A percentile compares a stretch with the other conserved stretches of the same genome.
Conservation (phyloP, 2,113 vertebrate species). For the Oryzias woworae region DNA sequence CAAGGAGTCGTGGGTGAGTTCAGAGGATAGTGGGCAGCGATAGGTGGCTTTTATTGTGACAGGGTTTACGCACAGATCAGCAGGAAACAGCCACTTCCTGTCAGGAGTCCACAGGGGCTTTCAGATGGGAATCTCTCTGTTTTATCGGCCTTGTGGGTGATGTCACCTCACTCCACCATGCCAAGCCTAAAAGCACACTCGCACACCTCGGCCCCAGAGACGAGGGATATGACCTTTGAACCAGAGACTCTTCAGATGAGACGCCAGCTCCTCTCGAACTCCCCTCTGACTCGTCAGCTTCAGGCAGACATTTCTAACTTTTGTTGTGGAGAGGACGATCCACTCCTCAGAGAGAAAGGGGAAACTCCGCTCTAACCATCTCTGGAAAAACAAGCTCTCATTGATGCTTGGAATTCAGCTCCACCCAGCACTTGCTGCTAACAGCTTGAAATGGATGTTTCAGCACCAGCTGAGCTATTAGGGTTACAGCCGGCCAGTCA, state of each 20-base stretch:
- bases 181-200: slow-evolving; percentile 16
- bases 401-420: slow-evolving; percentile 55
- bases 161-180: slow-evolving; percentile 49
- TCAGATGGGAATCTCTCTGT: slow-evolving; percentile 30
- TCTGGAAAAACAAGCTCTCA: slow-evolving; percentile 47
- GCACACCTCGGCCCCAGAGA: slow-evolving; percentile 20
- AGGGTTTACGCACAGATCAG: slow-evolving; percentile 60
- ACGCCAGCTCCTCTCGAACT: slow-evolving; percentile 53
- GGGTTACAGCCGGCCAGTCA: slow-evolving; percentile 27
- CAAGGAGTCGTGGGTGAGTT: slow-evolving; percentile 24
- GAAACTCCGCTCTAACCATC: slow-evolving; percentile 39
- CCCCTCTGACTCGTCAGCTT: slow-evolving; percentile 31
- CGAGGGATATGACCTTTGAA: slow-evolving; percentile 48
- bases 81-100: slow-evolving; percentile 78
- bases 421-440: slow-evolving; percentile 49
- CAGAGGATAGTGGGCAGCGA: slow-evolving; percentile 41
- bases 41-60: slow-evolving; percentile 57
- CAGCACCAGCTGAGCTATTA: slow-evolving; percentile 35
- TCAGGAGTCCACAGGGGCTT: slow-evolving; percentile 30
- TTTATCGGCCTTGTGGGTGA: slow-evolving; percentile 46
- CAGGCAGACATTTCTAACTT: slow-evolving; percentile 19
- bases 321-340: slow-evolving; percentile 22
- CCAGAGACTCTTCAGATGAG: slow-evolving; percentile 49
- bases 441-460: slow-evolving; percentile 49
- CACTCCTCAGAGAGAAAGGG: slow-evolving; percentile 29